Evolutionary conservation across 2,888 invertebrate species (phyloP).

Genomic region (Rapana venosa): DNA sequence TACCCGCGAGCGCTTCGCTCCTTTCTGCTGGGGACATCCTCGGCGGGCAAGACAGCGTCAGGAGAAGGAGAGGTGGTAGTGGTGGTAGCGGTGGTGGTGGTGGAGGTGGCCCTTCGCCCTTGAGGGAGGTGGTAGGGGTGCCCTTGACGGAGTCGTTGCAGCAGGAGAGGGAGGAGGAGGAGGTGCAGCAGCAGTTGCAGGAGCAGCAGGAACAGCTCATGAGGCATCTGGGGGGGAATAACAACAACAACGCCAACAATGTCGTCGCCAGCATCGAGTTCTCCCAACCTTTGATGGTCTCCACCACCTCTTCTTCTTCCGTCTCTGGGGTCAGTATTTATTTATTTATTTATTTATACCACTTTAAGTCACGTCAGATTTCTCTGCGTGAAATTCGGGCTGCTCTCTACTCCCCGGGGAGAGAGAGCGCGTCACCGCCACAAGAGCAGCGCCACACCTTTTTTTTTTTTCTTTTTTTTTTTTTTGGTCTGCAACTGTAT

Average conservation of each 20-base stretch:
- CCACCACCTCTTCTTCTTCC: neutral
- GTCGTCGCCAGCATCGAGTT: neutral
- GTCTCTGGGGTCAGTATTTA: constrained; percentile 13
- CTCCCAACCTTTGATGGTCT: constrained; percentile 8
- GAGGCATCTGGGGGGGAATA: constrained; percentile 20
- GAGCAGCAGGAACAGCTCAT: constrained; percentile 44
- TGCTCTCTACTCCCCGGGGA: too few relatives aligned
- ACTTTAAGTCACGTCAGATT: too few relatives aligned
- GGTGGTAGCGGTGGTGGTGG: neutral
- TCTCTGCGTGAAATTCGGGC: too few relatives aligned
- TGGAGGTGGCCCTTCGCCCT: neutral
- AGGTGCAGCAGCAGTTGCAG: constrained; percentile 34
- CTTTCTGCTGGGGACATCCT: neutral
- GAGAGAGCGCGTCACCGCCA: too few relatives aligned
- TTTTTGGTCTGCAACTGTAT: too few relatives aligned
- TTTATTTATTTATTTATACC: neutral
- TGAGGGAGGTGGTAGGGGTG: neutral
- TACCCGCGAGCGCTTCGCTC: neutral
- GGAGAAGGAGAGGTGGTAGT: too few relatives aligned
- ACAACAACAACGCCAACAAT: too few relatives aligned
- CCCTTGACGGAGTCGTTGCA: constrained; percentile 5
- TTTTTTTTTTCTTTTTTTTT: too few relatives aligned
- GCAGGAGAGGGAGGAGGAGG: constrained; percentile 13
- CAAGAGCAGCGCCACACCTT: too few relatives aligned
- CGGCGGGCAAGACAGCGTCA: neutral